phyloP scores from a whole-genome alignment of 2,888 invertebrate genomes.

The Eustalomyia histrio region DNA sequence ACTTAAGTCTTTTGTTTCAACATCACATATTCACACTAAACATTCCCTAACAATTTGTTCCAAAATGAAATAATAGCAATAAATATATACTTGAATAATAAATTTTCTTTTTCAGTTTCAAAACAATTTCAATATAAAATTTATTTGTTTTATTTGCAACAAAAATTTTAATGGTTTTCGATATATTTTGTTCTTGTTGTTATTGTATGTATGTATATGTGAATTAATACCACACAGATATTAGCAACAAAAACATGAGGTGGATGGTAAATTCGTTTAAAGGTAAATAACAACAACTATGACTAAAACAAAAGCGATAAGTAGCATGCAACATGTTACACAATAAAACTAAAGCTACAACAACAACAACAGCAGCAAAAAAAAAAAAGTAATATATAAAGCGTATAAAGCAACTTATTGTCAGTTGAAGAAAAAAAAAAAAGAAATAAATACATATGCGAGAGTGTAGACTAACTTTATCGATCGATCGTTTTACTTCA shows the following conservation, averaged over 20 bases:
- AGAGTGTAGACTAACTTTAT: neutral
- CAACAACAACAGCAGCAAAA: neutral
- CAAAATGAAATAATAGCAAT: constrained; percentile 61
- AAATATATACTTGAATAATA: constrained; percentile 48
- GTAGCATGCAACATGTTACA: constrained; percentile 64
- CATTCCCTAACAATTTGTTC: constrained; percentile 55
- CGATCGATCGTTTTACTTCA: neutral
- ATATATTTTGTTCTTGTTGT: constrained; percentile 10
- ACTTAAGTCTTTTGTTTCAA: constrained; percentile 47
- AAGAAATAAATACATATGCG: constrained; percentile 5
- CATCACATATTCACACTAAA: neutral
- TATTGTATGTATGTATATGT: constrained; percentile 4
- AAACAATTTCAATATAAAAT: constrained; percentile 56
- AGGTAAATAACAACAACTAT: neutral
- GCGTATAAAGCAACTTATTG: constrained; percentile 51
- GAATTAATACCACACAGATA: constrained; percentile 57
- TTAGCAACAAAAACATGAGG: constrained; percentile 46
- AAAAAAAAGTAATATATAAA: constrained; percentile 27
- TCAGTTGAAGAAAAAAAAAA: too few species aligned
- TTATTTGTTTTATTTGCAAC: constrained; percentile 51
- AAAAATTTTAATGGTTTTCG: constrained; percentile 58
- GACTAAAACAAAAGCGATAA: constrained; percentile 53
- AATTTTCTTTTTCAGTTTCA: constrained; percentile 49
- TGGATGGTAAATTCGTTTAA: constrained; percentile 24
- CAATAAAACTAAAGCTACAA: constrained; percentile 23